Evolutionary conservation across 2,888 invertebrate genomes (phyloP).

Genomic region (Drosophila formosana): DNA sequence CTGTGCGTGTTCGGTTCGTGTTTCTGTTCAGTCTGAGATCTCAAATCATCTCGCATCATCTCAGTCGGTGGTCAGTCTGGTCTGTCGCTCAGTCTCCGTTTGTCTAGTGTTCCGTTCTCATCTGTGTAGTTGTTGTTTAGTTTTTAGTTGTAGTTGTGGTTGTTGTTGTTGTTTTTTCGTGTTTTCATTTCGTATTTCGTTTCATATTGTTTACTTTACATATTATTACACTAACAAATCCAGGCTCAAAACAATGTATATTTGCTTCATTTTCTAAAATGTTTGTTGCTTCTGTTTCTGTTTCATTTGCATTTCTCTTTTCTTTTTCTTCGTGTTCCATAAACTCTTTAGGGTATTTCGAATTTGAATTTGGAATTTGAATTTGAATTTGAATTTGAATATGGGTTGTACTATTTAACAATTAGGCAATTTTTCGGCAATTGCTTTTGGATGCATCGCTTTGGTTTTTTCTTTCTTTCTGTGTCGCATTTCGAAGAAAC

Average conservation of each 20-base stretch:
- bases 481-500: slow-evolving; percentile 46
- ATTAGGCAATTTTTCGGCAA: slow-evolving; percentile 44
- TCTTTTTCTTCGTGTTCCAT: slow-evolving; percentile 12
- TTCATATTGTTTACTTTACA: slow-evolving; percentile 63
- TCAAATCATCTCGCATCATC: not conserved
- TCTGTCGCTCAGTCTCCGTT: slow-evolving; percentile 9
- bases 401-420: slow-evolving; percentile 8
- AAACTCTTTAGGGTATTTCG: slow-evolving; percentile 47
- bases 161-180: slow-evolving; percentile 27
- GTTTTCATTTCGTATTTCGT: slow-evolving; percentile 42
- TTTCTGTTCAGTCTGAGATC: slow-evolving; percentile 13
- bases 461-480: slow-evolving; percentile 5
- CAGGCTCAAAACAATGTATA: slow-evolving; percentile 83
- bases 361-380: no score
- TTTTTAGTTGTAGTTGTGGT: slow-evolving; percentile 1
- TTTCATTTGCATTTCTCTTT: slow-evolving; percentile 58
- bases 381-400: no score
- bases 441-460: slow-evolving; percentile 11
- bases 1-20: slow-evolving; percentile 34
- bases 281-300: slow-evolving; percentile 45
- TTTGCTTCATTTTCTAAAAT: slow-evolving; percentile 40
- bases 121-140: slow-evolving; percentile 3
- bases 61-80: not conserved
- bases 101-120: slow-evolving; percentile 16
- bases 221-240: slow-evolving; percentile 83